These are phyloP conservation scores for Neodiprion fabricii DNA, from an alignment of 1,140 invertebrate genomes.

Conservation along the genomic window DNA sequence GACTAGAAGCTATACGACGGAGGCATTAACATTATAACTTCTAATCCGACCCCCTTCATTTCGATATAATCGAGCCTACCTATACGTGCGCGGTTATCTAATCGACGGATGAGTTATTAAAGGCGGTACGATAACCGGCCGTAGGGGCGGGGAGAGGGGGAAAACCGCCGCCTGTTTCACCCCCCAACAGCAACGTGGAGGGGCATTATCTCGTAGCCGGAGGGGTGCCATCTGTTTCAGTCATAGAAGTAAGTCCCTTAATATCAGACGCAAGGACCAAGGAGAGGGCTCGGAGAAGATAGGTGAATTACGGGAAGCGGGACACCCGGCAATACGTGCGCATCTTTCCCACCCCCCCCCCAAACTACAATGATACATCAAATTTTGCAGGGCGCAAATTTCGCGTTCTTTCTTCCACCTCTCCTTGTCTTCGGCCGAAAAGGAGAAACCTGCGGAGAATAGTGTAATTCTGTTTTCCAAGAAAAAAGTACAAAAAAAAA, in stretches of 20 bases:
- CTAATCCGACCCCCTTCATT: no score
- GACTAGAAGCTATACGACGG: no score
- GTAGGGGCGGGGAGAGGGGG: neutral
- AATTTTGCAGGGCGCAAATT: neutral
- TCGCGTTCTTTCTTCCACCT: neutral
- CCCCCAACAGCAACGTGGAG: neutral
- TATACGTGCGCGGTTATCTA: conserved; percentile 6
- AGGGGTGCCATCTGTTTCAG: conserved; percentile 57
- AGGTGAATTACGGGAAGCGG: no score
- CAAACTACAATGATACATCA: neutral
- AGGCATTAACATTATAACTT: no score
- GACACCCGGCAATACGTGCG: no score
- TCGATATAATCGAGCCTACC: neutral
- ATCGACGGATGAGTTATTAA: neutral
- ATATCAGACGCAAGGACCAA: neutral
- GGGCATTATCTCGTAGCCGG: conserved; percentile 53
- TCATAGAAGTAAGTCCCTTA: conserved; percentile 36
- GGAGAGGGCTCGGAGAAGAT: no score
- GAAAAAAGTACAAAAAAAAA: no score
- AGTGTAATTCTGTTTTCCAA: no score
- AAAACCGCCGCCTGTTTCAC: conserved; percentile 28
- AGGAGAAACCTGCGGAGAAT: no score
- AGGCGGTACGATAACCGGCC: neutral
- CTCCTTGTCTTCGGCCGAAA: no score
- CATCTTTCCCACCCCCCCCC: no score